These are phyloP conservation scores for Echinometra lucunter DNA, from an alignment of 53 echinoderm and acorn worm genomes.

Conservation along the genomic window DNA sequence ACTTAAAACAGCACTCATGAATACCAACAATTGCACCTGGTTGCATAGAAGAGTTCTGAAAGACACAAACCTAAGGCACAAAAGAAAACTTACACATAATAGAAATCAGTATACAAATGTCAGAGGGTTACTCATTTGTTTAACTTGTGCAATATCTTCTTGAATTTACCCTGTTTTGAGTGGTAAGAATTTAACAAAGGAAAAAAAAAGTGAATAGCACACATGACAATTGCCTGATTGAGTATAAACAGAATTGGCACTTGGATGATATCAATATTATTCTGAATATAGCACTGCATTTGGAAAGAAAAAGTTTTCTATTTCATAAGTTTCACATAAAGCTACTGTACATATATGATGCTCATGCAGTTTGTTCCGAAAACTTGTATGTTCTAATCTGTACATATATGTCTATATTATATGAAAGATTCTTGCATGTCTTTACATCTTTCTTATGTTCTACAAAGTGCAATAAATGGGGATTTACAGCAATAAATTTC, in stretches of 20 bases:
- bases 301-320: neutral
- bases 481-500: neutral
- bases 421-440: neutral
- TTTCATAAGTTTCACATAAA: neutral
- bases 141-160: neutral
- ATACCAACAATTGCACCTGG: conserved; percentile 30
- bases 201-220: neutral
- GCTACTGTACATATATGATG: neutral
- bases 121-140: neutral
- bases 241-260: neutral
- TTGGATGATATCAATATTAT: neutral
- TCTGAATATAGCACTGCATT: neutral
- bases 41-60: conserved; percentile 24
- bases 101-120: neutral
- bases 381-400: neutral
- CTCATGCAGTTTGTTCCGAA: neutral
- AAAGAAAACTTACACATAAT: neutral
- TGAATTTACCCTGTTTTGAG: neutral
- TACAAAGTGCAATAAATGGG: neutral
- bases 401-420: neutral
- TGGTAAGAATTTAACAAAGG: neutral
- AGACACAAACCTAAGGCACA: conserved; percentile 43
- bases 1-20: neutral
- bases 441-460: neutral
- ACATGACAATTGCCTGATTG: neutral